Conservation (phyloP, 2,797 vertebrate genomes). For the Gadopsis marmoratus region DNA sequence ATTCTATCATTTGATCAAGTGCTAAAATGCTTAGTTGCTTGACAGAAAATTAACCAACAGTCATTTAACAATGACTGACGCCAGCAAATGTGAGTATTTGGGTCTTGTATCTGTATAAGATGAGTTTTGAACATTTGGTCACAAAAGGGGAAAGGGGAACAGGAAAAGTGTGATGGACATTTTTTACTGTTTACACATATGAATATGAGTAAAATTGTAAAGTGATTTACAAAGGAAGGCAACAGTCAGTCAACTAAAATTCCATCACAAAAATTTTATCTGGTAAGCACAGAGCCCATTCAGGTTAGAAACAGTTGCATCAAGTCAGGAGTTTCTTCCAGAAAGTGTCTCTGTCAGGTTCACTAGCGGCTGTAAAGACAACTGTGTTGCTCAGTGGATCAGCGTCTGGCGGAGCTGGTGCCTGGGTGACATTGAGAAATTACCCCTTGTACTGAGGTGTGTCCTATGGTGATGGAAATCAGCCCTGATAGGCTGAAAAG, state of each 20-base stretch:
- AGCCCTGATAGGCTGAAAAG: constrained; percentile 65
- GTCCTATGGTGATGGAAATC: constrained; percentile 69
- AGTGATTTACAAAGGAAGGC: background rate
- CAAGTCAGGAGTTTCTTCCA: constrained; percentile 18
- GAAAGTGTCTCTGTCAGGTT: constrained; percentile 34
- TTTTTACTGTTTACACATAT: background rate
- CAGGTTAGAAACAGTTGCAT: constrained; percentile 26
- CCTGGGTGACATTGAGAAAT: constrained; percentile 74
- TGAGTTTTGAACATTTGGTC: background rate
- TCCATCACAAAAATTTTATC: background rate
- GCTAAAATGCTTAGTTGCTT: background rate
- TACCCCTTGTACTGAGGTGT: constrained; percentile 56
- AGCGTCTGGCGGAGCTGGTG: constrained; percentile 34
- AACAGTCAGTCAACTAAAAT: background rate
- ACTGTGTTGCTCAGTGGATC: constrained; percentile 42
- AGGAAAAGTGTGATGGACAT: background rate
- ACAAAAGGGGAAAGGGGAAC: background rate
- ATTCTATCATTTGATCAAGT: constrained; percentile 3
- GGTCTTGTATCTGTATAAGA: background rate
- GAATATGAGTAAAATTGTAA: background rate
- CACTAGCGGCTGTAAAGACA: constrained; percentile 25
- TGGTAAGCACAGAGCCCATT: constrained; percentile 1
- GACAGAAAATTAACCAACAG: background rate
- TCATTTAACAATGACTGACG: background rate
- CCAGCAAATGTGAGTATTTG: background rate